phyloP scores from a whole-genome alignment of 2,888 invertebrate genomes.

The Cephus pulcher region DNA sequence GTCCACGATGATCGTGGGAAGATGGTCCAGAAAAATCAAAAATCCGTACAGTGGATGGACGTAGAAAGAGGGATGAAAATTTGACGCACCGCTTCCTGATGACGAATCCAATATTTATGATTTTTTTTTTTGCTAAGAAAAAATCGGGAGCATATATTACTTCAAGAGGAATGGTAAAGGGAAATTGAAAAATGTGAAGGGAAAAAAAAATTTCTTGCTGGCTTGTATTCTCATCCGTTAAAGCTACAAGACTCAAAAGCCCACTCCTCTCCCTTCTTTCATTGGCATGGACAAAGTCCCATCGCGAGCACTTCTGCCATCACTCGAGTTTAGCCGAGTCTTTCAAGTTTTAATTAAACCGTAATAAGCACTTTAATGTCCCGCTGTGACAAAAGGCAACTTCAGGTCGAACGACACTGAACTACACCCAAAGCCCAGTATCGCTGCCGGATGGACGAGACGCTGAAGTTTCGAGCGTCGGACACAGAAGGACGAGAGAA shows the following conservation, averaged over 20 bases:
- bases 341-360: constrained; percentile 2
- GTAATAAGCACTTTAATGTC: constrained; percentile 6
- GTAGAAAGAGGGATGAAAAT: background rate
- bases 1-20: background rate
- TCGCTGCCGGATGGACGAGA: background rate
- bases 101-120: background rate
- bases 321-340: background rate
- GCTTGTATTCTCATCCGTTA: background rate
- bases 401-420: background rate
- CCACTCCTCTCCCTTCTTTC: background rate
- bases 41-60: background rate
- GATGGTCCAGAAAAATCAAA: background rate
- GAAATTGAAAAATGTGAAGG: background rate
- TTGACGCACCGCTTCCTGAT: background rate
- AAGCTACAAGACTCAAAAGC: background rate
- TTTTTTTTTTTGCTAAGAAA: background rate
- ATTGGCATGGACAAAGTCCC: background rate
- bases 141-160: background rate
- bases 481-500: background rate
- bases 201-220: background rate
- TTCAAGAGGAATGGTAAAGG: background rate
- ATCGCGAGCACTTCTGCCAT: background rate
- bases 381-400: background rate
- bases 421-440: background rate
- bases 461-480: background rate